Evolutionary conservation across 2,113 vertebrate species (phyloP).

Genomic region (Panurus biarmicus): DNA sequence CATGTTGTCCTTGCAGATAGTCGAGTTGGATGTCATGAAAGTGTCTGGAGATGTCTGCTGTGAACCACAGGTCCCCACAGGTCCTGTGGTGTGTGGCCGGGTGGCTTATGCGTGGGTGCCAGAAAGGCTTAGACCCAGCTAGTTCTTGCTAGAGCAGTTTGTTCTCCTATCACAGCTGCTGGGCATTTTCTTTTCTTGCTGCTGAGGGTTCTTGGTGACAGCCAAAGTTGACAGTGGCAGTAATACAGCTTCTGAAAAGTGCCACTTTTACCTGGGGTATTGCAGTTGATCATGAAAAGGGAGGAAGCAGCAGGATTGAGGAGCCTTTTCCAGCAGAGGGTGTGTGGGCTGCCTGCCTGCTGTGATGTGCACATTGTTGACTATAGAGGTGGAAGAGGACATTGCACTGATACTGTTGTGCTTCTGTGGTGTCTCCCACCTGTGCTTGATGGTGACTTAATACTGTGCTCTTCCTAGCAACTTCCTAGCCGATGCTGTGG

Average conservation of each 20-base stretch:
- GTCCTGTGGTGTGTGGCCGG: not conserved
- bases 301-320: not conserved
- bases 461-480: not conserved
- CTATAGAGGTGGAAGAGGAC: not conserved
- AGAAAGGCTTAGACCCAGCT: not conserved
- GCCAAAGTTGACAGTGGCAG: not conserved
- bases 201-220: not conserved
- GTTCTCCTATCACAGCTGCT: not conserved
- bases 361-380: accelerated
- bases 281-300: not conserved
- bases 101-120: not conserved
- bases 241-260: not conserved
- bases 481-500: not conserved
- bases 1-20: accelerated
- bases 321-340: not conserved
- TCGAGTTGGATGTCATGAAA: not conserved
- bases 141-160: not conserved
- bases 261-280: not conserved
- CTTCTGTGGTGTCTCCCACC: not conserved
- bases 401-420: not conserved
- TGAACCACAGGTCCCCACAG: not conserved
- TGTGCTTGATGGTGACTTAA: not conserved
- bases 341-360: not conserved
- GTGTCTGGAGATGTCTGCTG: not conserved
- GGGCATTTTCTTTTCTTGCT: not conserved